phyloP scores from a whole-genome alignment of 2,888 invertebrate genomes.

The Acanthopleura granulata region DNA sequence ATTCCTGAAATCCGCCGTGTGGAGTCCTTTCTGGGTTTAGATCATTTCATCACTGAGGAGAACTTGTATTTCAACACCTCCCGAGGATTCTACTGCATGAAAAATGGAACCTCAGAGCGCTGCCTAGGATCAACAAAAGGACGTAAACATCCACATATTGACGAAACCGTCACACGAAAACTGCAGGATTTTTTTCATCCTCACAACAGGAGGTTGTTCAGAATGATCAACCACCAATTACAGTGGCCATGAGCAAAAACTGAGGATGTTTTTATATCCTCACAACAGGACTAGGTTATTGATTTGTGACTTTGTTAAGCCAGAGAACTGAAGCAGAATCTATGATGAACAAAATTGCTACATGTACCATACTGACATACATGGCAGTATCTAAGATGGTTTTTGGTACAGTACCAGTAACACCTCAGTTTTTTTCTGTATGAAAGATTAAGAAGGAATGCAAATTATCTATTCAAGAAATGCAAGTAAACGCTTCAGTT shows the following conservation, averaged over 20 bases:
- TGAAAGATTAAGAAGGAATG: too few species aligned
- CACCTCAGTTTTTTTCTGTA: too few species aligned
- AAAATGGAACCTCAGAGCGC: constrained; percentile 76
- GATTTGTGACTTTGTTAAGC: too few species aligned
- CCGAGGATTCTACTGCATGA: constrained; percentile 92
- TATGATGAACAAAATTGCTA: not conserved
- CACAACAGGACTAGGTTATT: too few species aligned
- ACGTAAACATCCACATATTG: constrained; percentile 87
- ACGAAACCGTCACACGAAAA: constrained; percentile 74
- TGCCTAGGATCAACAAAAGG: constrained; percentile 91
- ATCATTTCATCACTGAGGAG: constrained; percentile 71
- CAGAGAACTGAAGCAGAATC: too few species aligned
- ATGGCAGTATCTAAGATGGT: too few species aligned
- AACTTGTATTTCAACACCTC: constrained; percentile 98
- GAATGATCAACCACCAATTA: constrained; percentile 91
- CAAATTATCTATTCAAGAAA: too few species aligned
- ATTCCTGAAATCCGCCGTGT: constrained; percentile 59
- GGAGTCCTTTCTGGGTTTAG: constrained; percentile 63
- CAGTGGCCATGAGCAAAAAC: constrained; percentile 78
- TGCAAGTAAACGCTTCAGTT: too few species aligned
- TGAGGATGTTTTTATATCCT: too few species aligned
- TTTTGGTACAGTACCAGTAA: too few species aligned
- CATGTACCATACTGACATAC: not conserved
- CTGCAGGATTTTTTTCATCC: constrained; percentile 59
- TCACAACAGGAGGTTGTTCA: constrained; percentile 72